Base-by-base conservation (phyloP, 30 jellyfish, hydroid and myxozoan species). In the Chrysaora quinquecirrha region DNA sequence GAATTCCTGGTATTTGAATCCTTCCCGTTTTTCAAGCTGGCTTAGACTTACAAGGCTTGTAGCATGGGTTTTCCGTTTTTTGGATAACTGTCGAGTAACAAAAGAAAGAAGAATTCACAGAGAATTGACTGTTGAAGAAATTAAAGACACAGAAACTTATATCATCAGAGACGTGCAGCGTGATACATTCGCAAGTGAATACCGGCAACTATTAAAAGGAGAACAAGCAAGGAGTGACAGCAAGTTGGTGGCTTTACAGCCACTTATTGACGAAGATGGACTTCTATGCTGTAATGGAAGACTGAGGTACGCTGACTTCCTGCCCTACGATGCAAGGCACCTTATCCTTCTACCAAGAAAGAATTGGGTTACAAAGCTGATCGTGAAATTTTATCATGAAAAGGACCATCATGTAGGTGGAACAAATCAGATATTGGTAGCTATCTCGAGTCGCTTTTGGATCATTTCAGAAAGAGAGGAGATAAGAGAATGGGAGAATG, bases 241-340 rank as follows among this genome's bases (percentile, higher is more conserved):
- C 69, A 27, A 33, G 1, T 2, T 73, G 54, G 18, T 74, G 3
- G 18, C 19, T 24, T 33, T 48, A 27, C 32, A 49, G 23, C 85
- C 80, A 0, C 65, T 25, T 1, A 28, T 74, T 10, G 95, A 64
- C 64, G 86, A 85, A 69, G 74, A 85, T 0, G 79, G 85, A 34
- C 46, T 85, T 20, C 30, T 85, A 48, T 74, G 88, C 33, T 85
- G 86, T 30, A 48, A 75, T 48, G 75, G 95, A 31, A 62, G 95
- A 75, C 47, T 75, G 64, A 62, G 73, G 63, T 24, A 75, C 52
- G 86, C 91, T 7, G 95, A 54, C 22, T 75, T 23, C 25, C 76
- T 85, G 69, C 30, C 71, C 21, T 78, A 32, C 68, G 38, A 67
- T 73, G 54, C 66, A 9, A 62, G 66, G 31, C 63, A 76, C 33